A percentile compares a stretch with the other conserved stretches of the same genome.
These are phyloP conservation scores for Ecdyonurus torrentis DNA, from an alignment of 2,888 invertebrate species.

Conservation along the genomic window DNA sequence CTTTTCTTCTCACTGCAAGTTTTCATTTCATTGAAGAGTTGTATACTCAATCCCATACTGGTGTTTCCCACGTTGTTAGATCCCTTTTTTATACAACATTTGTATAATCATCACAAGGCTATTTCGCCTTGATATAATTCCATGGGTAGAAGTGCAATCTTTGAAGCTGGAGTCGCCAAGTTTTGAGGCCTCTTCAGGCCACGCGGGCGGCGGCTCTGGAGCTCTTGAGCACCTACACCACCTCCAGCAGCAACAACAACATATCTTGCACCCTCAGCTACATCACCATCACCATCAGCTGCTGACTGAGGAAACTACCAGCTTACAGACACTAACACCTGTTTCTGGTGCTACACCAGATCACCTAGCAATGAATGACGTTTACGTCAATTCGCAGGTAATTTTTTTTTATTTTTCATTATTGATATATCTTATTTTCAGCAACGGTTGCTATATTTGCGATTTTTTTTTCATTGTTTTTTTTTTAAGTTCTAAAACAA, in stretches of 20 bases:
- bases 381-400: neutral
- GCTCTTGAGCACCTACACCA: neutral
- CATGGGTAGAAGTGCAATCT: neutral
- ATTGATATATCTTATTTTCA: no score
- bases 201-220: neutral
- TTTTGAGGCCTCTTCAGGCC: neutral
- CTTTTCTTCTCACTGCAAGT: neutral
- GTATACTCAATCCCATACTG: neutral
- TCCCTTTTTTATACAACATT: neutral
- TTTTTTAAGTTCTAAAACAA: no score
- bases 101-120: neutral
- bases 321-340: neutral
- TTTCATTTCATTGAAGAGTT: no score
- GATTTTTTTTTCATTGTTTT: no score
- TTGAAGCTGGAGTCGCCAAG: neutral
- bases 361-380: neutral
- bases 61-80: neutral
- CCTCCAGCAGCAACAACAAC: neutral
- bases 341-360: neutral
- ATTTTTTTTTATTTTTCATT: no score
- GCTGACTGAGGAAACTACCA: neutral
- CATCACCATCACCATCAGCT: neutral
- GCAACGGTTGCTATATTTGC: no score
- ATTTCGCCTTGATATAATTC: neutral
- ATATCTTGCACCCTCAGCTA: no score